Percentiles rank a stretch among this genome's conserved stretches.
phyloP scores from a whole-genome alignment of 2,113 vertebrate genomes.

The Hyperopisus bebe region DNA sequence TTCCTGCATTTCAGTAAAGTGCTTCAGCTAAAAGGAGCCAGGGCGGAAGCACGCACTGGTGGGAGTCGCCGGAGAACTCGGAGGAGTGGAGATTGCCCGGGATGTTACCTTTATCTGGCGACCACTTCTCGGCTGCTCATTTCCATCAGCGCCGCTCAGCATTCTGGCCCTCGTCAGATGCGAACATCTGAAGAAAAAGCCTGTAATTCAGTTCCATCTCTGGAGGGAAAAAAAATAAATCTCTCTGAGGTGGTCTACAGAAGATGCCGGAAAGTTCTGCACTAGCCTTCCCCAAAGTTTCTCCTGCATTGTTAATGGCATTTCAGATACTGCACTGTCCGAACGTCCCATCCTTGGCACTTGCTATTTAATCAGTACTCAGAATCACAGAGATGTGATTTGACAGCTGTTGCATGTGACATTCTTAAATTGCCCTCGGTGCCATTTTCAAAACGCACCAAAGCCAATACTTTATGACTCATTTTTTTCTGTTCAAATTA shows the following conservation, averaged over 20 bases:
- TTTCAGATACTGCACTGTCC: not conserved
- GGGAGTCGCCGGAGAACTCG: not conserved
- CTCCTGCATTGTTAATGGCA: not conserved
- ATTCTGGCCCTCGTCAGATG: not conserved
- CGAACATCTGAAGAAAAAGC: not conserved
- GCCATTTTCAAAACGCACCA: not conserved
- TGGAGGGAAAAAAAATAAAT: not conserved
- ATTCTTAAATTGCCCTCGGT: not conserved
- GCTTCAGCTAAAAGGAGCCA: not conserved
- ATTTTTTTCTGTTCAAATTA: not conserved
- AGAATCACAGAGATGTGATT: not conserved
- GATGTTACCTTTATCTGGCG: not conserved
- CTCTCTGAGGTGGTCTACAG: not conserved
- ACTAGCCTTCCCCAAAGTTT: not conserved
- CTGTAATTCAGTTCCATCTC: not conserved
- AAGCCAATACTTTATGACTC: not conserved
- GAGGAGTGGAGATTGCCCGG: not conserved
- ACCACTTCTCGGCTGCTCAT: not conserved
- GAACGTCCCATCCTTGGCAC: not conserved
- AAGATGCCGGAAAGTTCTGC: not conserved
- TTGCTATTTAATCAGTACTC: not conserved
- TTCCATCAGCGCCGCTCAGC: not conserved
- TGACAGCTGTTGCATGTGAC: too few species aligned
- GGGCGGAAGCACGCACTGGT: not conserved
- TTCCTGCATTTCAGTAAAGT: not conserved